Conservation (phyloP, 1,140 invertebrate genomes). For the Nymphalis io region DNA sequence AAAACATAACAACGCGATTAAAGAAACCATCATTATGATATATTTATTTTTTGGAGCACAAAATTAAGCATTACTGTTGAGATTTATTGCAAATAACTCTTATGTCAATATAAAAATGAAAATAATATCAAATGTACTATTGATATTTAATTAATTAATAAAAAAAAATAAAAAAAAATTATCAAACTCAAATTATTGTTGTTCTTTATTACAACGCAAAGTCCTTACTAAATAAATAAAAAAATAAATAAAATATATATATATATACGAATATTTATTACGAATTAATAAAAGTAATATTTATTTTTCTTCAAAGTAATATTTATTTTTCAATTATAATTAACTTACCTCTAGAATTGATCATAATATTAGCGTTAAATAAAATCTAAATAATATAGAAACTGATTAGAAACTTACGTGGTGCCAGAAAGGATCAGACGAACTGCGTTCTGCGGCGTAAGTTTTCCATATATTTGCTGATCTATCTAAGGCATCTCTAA, state of each 20-base stretch:
- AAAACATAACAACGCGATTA: slow-evolving; percentile 5
- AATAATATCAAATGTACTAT: no score
- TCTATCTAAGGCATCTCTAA: slow-evolving; percentile 84
- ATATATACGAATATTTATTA: no score
- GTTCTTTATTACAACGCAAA: not conserved
- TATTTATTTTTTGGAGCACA: not conserved
- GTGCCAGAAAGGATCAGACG: slow-evolving; percentile 88
- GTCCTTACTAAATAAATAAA: not conserved
- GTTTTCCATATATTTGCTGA: slow-evolving; percentile 84
- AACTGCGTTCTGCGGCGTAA: slow-evolving; percentile 75
- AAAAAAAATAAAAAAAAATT: not conserved
- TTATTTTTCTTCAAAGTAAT: no score
- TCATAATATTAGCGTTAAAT: no score
- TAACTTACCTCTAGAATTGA: no score
- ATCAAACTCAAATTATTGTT: not conserved
- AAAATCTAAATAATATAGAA: no score
- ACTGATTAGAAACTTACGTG: slow-evolving; percentile 84
- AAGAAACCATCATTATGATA: not conserved
- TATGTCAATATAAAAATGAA: no score
- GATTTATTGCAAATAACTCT: no score
- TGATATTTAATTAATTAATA: no score
- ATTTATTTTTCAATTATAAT: no score
- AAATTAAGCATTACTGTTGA: not conserved
- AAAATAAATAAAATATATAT: no score
- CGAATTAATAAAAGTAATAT: no score